These are phyloP conservation scores for Ophioninae sp. DNA, from an alignment of 2,888 invertebrate genomes.

Conservation along the genomic window DNA sequence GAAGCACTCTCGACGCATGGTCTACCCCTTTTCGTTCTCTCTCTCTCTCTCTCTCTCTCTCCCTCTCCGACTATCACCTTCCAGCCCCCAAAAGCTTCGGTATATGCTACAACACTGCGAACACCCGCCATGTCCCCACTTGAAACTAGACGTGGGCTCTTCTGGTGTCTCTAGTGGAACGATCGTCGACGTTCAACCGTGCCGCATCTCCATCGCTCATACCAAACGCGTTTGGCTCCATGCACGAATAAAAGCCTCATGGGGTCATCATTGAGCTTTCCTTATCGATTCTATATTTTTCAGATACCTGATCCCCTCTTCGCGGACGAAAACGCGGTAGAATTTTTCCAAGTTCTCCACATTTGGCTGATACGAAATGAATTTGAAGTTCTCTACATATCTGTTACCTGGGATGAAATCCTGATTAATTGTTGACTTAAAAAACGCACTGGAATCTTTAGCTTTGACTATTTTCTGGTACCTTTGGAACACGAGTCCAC, in stretches of 20 bases:
- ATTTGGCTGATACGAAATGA: no score
- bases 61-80: neutral
- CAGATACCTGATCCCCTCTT: conserved; percentile 3
- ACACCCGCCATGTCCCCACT: conserved; percentile 67
- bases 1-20: conserved; percentile 38
- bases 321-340: no score
- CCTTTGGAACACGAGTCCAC: no score
- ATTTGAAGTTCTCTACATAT: no score
- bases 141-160: conserved; percentile 73
- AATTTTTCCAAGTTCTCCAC: neutral
- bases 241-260: conserved; percentile 32
- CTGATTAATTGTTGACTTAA: no score
- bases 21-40: conserved; percentile 25
- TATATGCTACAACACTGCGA: conserved; percentile 27
- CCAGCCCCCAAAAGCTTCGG: conserved; percentile 50
- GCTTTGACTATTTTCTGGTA: no score
- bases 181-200: conserved; percentile 40
- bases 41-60: neutral
- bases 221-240: conserved; percentile 32
- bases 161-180: conserved; percentile 73
- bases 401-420: neutral
- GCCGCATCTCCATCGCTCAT: conserved; percentile 60
- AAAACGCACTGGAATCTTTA: no score
- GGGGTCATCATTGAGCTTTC: conserved; percentile 39
- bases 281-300: conserved; percentile 18